Conservation (phyloP, 2,113 vertebrate species). For the Amia ocellicauda region DNA sequence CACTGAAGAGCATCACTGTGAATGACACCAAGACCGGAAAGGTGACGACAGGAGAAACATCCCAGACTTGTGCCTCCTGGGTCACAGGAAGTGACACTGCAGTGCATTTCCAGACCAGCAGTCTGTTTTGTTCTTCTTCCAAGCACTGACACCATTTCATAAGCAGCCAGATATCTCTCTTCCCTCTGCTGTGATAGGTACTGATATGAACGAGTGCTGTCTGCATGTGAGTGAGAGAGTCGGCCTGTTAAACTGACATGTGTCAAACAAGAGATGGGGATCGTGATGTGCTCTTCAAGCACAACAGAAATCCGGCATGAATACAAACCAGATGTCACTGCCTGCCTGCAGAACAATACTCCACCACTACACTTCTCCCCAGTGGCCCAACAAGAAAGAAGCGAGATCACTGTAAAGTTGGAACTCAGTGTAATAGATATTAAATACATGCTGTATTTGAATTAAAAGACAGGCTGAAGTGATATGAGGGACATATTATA, state of each 20-base stretch:
- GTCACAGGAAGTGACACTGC: slow-evolving; percentile 5
- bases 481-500: too few species aligned
- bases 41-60: not conserved
- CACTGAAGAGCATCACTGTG: not conserved
- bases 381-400: too few species aligned
- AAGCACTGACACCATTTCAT: slow-evolving; percentile 21
- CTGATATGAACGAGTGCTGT: slow-evolving; percentile 7
- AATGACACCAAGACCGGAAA: not conserved
- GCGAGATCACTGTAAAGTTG: too few species aligned
- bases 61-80: not conserved
- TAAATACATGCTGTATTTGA: too few species aligned
- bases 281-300: not conserved
- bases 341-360: too few species aligned
- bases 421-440: too few species aligned
- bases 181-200: slow-evolving; percentile 6
- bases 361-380: too few species aligned
- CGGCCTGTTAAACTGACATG: slow-evolving; percentile 15
- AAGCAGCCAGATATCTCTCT: slow-evolving; percentile 7
- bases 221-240: not conserved
- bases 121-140: slow-evolving; percentile 9
- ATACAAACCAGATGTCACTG: too few species aligned
- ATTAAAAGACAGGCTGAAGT: too few species aligned
- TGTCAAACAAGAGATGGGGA: slow-evolving; percentile 7
- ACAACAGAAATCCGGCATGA: too few species aligned
- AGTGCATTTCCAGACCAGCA: not conserved